Conservation (phyloP, 2,113 vertebrate genomes). For the Otis tarda region DNA sequence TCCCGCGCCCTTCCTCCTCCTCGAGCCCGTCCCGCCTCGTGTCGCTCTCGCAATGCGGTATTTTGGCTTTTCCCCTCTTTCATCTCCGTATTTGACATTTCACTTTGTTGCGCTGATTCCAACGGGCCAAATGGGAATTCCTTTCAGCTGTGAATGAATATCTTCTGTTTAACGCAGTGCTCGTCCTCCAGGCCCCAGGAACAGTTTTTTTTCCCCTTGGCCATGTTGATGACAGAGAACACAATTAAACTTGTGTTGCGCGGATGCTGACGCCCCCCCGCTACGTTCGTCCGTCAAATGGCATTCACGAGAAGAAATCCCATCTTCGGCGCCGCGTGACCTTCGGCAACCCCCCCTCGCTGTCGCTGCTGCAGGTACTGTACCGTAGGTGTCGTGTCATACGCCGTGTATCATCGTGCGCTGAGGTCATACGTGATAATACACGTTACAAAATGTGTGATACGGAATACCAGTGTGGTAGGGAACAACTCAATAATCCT, state of each 20-base stretch:
- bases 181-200: not conserved
- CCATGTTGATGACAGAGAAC: not conserved
- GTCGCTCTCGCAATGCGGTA: accelerated
- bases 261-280: not conserved
- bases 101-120: not conserved
- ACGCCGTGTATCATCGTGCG: not conserved
- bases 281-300: not conserved
- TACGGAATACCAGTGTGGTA: accelerated
- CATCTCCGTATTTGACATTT: not conserved
- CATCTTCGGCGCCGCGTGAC: not conserved
- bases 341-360: accelerated
- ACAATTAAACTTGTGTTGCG: not conserved
- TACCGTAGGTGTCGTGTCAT: not conserved
- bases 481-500: not conserved
- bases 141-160: not conserved
- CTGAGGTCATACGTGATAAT: not conserved
- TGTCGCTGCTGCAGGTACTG: accelerated
- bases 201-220: not conserved
- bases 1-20: not conserved
- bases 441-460: not conserved
- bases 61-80: not conserved
- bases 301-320: not conserved
- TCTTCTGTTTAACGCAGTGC: not conserved
- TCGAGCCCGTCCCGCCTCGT: accelerated
- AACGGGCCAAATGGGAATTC: not conserved